Evolutionary conservation across 2,797 vertebrate species (phyloP).

Genomic region (Gymnocypris eckloni): DNA sequence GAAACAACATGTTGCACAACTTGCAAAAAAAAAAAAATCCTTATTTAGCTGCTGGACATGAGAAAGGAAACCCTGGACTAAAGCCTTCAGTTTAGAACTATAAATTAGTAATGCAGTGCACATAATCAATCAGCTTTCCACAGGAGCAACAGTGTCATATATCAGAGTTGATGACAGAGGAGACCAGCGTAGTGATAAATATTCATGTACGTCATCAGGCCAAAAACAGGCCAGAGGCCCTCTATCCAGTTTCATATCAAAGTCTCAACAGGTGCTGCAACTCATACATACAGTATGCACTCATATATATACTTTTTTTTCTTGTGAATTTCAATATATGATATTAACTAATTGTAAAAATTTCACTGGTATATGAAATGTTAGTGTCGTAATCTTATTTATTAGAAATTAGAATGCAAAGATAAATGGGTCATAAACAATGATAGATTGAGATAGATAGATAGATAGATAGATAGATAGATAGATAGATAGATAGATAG

Average conservation of each 20-base stretch:
- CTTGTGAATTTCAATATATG: too few species aligned
- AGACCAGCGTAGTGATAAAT: slow-evolving; percentile 39
- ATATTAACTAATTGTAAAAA: too few species aligned
- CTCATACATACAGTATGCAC: neutral
- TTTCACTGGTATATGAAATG: too few species aligned
- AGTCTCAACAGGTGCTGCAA: slow-evolving; percentile 22
- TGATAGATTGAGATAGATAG: too few species aligned
- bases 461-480: too few species aligned
- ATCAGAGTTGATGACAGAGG: slow-evolving; percentile 23
- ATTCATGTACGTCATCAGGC: slow-evolving; percentile 38
- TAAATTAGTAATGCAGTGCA: slow-evolving; percentile 53
- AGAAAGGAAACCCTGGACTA: too few species aligned
- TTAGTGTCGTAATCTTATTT: too few species aligned
- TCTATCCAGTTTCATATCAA: slow-evolving; percentile 31
- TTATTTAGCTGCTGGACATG: too few species aligned
- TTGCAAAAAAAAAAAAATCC: neutral
- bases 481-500: too few species aligned
- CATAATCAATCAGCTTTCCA: slow-evolving; percentile 49
- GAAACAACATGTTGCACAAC: neutral
- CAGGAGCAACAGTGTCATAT: slow-evolving; percentile 26
- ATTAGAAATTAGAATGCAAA: too few species aligned
- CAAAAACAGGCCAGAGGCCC: slow-evolving; percentile 29
- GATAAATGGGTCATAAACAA: too few species aligned
- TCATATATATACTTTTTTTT: neutral
- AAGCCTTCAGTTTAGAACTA: neutral